Conservation (phyloP, 2,113 vertebrate species). For the Cochlearius cochlearius region DNA sequence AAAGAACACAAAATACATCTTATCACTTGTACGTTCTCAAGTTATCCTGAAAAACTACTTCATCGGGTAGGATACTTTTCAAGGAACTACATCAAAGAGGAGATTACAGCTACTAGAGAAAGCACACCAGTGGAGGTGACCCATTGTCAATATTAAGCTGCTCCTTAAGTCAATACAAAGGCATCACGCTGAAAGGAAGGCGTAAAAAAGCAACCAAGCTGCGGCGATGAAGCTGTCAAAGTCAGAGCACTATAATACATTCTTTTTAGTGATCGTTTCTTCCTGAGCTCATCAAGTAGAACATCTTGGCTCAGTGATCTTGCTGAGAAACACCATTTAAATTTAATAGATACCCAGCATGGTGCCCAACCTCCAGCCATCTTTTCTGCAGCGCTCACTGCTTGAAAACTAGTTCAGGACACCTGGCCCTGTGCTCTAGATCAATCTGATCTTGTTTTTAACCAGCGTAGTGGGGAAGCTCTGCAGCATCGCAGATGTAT, state of each 20-base stretch:
- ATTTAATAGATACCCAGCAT: neutral
- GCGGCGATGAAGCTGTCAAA: neutral
- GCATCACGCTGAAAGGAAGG: neutral
- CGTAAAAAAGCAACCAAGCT: neutral
- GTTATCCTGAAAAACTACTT: neutral
- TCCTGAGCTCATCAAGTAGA: neutral
- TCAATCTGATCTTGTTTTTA: neutral
- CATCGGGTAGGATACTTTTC: accelerated
- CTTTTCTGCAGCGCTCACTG: neutral
- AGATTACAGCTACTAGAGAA: neutral
- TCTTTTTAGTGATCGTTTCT: neutral
- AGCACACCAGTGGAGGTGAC: neutral
- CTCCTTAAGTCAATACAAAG: neutral
- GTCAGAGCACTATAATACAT: neutral
- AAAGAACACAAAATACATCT: neutral
- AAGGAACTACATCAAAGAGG: neutral
- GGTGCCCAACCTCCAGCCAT: neutral
- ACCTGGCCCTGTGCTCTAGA: neutral
- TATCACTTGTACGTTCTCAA: neutral
- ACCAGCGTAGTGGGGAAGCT: neutral
- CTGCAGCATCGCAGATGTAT: neutral
- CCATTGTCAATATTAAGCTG: neutral
- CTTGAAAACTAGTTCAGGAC: neutral
- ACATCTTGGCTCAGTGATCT: neutral
- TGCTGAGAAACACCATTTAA: slow-evolving; percentile 1